A percentile compares a stretch with the other conserved stretches of the same genome.
These are phyloP conservation scores for Beroe ovata DNA, from an alignment of 37 sponge, comb jelly and placozoan species.

Conservation along the genomic window DNA sequence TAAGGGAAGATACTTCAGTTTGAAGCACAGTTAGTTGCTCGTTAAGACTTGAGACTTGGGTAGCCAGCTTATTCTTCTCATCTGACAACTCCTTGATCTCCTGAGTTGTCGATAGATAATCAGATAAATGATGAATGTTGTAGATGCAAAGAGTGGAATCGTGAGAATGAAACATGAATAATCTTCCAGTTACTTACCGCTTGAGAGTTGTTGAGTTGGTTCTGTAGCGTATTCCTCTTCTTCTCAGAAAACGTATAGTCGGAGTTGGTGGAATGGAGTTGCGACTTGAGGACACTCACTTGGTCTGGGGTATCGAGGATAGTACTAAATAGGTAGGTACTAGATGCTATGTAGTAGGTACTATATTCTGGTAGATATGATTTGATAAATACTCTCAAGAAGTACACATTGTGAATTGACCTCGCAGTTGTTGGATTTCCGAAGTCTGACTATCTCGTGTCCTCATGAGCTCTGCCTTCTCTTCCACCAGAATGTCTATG, in stretches of 20 bases:
- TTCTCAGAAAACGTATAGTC: conserved; percentile 9
- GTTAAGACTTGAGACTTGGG: conserved; percentile 31
- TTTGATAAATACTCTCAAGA: too few relatives aligned
- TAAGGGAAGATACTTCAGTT: conserved; percentile 4
- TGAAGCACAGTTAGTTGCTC: conserved; percentile 7
- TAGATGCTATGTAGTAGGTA: too few relatives aligned
- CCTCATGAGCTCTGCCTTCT: conserved; percentile 51
- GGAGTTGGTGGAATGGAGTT: conserved; percentile 12
- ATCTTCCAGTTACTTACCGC: conserved; percentile 30
- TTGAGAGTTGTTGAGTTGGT: neutral
- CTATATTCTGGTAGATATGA: too few relatives aligned
- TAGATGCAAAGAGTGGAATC: too few relatives aligned
- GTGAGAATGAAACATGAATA: too few relatives aligned
- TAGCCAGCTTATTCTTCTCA: neutral
- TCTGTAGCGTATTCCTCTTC: conserved; percentile 1
- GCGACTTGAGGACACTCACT: conserved; percentile 10
- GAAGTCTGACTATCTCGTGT: conserved; percentile 34
- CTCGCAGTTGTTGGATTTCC: conserved; percentile 11
- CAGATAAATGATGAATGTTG: too few relatives aligned
- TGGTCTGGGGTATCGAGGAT: conserved; percentile 42
- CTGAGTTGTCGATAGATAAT: too few relatives aligned
- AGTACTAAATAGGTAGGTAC: too few relatives aligned
- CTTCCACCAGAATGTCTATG: conserved; percentile 46
- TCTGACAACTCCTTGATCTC: neutral
- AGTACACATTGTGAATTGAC: too few relatives aligned